Evolutionary conservation across 2,888 invertebrate species (phyloP), one percentile per base, ranked within the genome.

Genomic region (Corbicula japonica): DNA sequence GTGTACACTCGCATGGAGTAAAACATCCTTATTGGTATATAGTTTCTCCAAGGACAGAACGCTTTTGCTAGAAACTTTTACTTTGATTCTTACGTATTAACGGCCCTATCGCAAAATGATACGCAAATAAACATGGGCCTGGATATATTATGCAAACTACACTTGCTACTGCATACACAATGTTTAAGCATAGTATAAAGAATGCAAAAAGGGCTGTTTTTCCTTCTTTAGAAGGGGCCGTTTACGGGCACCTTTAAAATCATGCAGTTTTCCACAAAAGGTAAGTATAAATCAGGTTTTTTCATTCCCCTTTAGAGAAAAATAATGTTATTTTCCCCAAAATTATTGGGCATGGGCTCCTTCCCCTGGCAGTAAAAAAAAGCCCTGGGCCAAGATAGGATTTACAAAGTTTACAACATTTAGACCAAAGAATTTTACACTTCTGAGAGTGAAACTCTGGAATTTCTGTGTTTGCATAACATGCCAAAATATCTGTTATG

Each of bases 121-220:
- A 68, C 21, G 68, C 54, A 2, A 54, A 21, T 15, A 68, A 38
- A 26, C 41, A 41, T 26, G 41, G 54, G 1, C 56, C 44, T n/a
- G 68, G 54, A 3, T 68, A 56, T 44, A 18, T 56, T 15, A 52
- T 54, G 68, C 68, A 68, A 52, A 18, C 8, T 18, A 38, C 41
- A 21, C 30, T 54, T 34, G 18, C 30, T 56, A 38, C 21, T 66
- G 52, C 54, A 26, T 66, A 38, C 38, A 23, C 38, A 54, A 26
- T 38, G 38, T 66, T 62, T n/a, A 62, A 62, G 44, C 21, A 44
- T 26, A n/a, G n/a, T n/a, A n/a, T n/a, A n/a, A n/a, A n/a, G n/a
- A n/a, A n/a, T n/a, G n/a, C n/a, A n/a, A n/a, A n/a, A n/a, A n/a
- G n/a, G n/a, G n/a, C n/a, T n/a, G n/a, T n/a, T n/a, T n/a, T n/a